These are phyloP conservation scores for Rhagium mordax DNA, from an alignment of 2,888 invertebrate genomes.

Conservation along the genomic window DNA sequence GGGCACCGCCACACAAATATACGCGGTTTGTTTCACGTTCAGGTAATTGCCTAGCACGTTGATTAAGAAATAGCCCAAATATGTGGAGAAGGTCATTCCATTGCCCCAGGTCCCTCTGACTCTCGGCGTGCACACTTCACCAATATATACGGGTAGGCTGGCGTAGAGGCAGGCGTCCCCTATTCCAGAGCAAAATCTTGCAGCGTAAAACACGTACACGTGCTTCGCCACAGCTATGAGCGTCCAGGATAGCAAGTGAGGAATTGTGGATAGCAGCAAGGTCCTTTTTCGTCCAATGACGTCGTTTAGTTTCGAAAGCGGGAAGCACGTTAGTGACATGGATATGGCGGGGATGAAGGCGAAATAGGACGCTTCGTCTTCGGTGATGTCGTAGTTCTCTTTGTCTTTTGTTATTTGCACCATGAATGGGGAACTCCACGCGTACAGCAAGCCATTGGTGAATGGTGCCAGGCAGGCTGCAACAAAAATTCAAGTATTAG, in stretches of 20 bases:
- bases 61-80: slow-evolving; percentile 58
- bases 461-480: slow-evolving; percentile 48
- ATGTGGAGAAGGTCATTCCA: slow-evolving; percentile 52
- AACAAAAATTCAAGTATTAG: slow-evolving; percentile 13
- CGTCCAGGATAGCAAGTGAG: slow-evolving; percentile 55
- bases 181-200: slow-evolving; percentile 57
- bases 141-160: slow-evolving; percentile 59
- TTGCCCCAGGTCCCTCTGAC: slow-evolving; percentile 62
- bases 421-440: slow-evolving; percentile 65
- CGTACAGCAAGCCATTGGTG: slow-evolving; percentile 51
- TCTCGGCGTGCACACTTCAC: slow-evolving; percentile 60
- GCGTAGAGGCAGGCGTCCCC: slow-evolving; percentile 57
- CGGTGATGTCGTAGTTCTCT: slow-evolving; percentile 58
- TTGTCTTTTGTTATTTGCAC: slow-evolving; percentile 60
- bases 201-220: slow-evolving; percentile 58
- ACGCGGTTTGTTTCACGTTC: slow-evolving; percentile 71
- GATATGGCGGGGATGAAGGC: slow-evolving; percentile 61
- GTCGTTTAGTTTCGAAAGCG: slow-evolving; percentile 57
- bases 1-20: slow-evolving; percentile 74
- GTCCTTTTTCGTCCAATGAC: slow-evolving; percentile 59
- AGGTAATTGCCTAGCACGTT: slow-evolving; percentile 75
- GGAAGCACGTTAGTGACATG: slow-evolving; percentile 44
- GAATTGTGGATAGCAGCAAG: slow-evolving; percentile 55
- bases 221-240: slow-evolving; percentile 54
- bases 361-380: slow-evolving; percentile 64